Evolutionary conservation across 2,113 vertebrate genomes (phyloP), one percentile per base, ranked within the genome.

Genomic region (Thalassarche chlororhynchos): DNA sequence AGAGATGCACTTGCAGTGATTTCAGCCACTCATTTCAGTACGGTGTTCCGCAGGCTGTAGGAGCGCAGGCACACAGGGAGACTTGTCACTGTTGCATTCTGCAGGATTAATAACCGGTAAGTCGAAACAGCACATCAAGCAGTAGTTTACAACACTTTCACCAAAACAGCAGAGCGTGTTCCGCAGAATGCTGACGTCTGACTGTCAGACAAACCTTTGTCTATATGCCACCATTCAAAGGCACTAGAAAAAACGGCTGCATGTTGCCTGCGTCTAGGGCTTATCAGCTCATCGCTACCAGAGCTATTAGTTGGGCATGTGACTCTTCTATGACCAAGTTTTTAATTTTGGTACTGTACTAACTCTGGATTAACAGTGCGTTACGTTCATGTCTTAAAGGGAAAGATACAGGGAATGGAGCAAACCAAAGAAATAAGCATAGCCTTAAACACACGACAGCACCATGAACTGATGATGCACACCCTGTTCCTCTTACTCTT

Each of bases 401-500:
- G 40, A 62, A 89, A 60, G 38, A 32, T 8, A 42, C 20, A 24
- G 24, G 12, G 60, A 80, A 74, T 0, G 1, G 32, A 29, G 38
- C 34, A 54, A 72, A 4, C 11, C 34, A n/a, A 57, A 61, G 47
- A 65, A 61, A 54, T 4, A 28, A 46, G 40, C 20, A 47, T 6
- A 75, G 65, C 32, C 51, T n/a, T 29, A 46, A 60, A 74, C 29
- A 46, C 14, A 17, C 3, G 1, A 55, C n/a, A 84, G 74, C 36
- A 25, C 5, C 32, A 4, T 1, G 20, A 58, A 32, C 49, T 54
- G 69, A 40, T 1, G 3, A 11, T 3, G 3, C 1, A 3, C 20
- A 14, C 40, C 40, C 44, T 14, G 13, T 0, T 34, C 64, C 17
- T 26, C 46, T 28, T 7, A 3, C 52, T 62, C 68, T 14, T 75